A percentile compares a stretch with the other conserved stretches of the same genome.
Evolutionary conservation across 2,113 vertebrate species (phyloP).

Genomic region (Mastomys coucha): DNA sequence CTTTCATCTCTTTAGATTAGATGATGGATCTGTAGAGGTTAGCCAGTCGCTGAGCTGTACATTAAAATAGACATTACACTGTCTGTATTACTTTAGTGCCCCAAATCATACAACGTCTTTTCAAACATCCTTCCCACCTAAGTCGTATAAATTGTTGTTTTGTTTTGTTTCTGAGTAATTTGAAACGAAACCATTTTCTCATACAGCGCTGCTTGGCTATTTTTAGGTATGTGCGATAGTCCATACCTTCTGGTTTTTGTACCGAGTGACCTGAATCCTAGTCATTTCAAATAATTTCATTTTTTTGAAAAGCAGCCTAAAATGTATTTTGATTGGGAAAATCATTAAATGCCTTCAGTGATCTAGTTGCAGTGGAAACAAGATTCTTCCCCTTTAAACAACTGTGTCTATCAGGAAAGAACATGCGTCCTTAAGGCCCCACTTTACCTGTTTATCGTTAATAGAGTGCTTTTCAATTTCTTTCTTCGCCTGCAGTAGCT

Average conservation of each 20-base stretch:
- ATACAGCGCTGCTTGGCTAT: neutral
- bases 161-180: neutral
- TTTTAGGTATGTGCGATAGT: neutral
- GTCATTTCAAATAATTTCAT: neutral
- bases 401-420: neutral
- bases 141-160: neutral
- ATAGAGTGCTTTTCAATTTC: constrained; percentile 96
- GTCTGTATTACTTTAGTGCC: neutral
- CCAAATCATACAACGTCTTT: neutral
- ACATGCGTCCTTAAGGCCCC: neutral
- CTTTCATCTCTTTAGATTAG: neutral
- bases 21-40: neutral
- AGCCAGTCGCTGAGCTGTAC: neutral
- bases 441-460: constrained; percentile 96
- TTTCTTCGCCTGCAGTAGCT: constrained; percentile 96
- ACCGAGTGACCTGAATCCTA: neutral
- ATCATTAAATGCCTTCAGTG: neutral
- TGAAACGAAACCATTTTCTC: constrained; percentile 27
- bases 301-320: neutral
- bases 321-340: neutral
- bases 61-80: neutral
- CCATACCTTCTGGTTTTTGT: neutral
- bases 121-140: neutral
- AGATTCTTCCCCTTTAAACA: neutral
- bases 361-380: neutral